Percentiles rank a stretch among this genome's conserved stretches.
phyloP scores from a whole-genome alignment of 2,888 invertebrate genomes.

The Phyllotreta striolata region DNA sequence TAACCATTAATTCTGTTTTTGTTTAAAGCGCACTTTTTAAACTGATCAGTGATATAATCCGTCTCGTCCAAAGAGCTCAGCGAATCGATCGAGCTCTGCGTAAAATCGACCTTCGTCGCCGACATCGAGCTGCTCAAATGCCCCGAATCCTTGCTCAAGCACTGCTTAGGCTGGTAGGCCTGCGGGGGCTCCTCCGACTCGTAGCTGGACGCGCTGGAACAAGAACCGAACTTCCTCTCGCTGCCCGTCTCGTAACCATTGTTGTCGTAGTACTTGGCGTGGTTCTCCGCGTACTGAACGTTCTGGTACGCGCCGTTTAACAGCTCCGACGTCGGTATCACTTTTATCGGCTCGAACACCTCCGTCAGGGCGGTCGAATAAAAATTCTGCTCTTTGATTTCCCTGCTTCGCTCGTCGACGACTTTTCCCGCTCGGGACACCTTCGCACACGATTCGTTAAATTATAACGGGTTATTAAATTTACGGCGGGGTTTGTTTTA shows the following conservation, averaged over 20 bases:
- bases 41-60: slow-evolving; percentile 57
- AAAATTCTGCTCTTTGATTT: slow-evolving; percentile 76
- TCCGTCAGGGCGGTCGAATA: slow-evolving; percentile 73
- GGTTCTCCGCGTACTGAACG: slow-evolving; percentile 43
- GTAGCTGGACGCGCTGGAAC: slow-evolving; percentile 59
- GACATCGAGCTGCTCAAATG: slow-evolving; percentile 57
- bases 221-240: slow-evolving; percentile 57
- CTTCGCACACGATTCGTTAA: neutral
- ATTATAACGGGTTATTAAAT: neutral
- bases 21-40: slow-evolving; percentile 54
- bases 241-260: slow-evolving; percentile 58
- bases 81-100: slow-evolving; percentile 60
- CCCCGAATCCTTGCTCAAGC: slow-evolving; percentile 60
- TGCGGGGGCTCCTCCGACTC: slow-evolving; percentile 55
- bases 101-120: slow-evolving; percentile 57
- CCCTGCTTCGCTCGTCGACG: slow-evolving; percentile 74
- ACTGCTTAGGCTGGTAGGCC: slow-evolving; percentile 43
- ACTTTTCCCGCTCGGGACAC: slow-evolving; percentile 72
- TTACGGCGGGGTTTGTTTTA: neutral
- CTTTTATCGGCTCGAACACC: slow-evolving; percentile 69
- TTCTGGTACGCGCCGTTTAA: slow-evolving; percentile 52
- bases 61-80: slow-evolving; percentile 60
- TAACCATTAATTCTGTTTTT: slow-evolving; percentile 40
- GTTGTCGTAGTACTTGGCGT: slow-evolving; percentile 51
- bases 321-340: slow-evolving; percentile 57